phyloP scores from a whole-genome alignment of 92 coral and sea anemone genomes.

The Heteractis magnifica region DNA sequence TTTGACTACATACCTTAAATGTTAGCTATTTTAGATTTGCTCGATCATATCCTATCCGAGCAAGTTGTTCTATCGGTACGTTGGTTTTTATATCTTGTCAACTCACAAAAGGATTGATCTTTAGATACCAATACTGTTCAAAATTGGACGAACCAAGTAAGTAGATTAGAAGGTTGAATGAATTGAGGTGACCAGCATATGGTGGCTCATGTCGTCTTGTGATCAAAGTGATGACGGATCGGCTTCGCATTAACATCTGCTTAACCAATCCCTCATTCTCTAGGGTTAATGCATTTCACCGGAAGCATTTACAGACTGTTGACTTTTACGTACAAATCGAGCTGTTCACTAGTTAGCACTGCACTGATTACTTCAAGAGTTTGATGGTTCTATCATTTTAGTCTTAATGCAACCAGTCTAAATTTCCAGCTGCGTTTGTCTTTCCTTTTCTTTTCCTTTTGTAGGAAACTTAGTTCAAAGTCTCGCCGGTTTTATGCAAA shows the following conservation, averaged over 20 bases:
- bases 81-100: too few relatives aligned
- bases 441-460: background rate
- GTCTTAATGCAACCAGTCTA: background rate
- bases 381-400: background rate
- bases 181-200: background rate
- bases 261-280: constrained; percentile 2
- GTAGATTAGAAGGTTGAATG: too few relatives aligned
- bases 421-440: background rate
- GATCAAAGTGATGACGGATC: background rate
- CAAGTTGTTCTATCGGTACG: too few relatives aligned
- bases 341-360: constrained; percentile 1
- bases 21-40: too few relatives aligned
- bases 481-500: background rate
- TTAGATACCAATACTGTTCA: too few relatives aligned
- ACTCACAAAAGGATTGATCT: too few relatives aligned
- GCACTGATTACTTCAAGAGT: background rate
- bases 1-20: too few relatives aligned
- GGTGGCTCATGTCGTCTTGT: background rate
- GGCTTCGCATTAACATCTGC: background rate
- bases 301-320: constrained; percentile 16
- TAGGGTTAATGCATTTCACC: constrained; percentile 7
- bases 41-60: too few relatives aligned
- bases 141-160: too few relatives aligned
- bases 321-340: background rate
- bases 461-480: background rate